A percentile compares a stretch with the other conserved stretches of the same genome.
Conservation (phyloP, 2,888 invertebrate species). For the Tinea trinotella region DNA sequence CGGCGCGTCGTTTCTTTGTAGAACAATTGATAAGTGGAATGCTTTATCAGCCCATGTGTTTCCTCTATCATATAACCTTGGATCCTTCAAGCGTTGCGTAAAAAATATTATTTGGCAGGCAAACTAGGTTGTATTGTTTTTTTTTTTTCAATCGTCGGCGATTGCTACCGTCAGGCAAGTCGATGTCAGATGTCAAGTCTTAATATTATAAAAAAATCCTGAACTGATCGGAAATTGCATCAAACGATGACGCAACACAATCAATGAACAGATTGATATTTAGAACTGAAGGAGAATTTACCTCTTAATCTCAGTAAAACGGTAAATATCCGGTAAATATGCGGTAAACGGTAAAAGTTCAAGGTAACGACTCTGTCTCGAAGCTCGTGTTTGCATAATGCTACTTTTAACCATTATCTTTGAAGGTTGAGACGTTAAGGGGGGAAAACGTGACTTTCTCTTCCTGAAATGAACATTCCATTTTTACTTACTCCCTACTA, state of each 20-base stretch:
- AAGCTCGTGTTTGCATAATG: conserved; percentile 12
- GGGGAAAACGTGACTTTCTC: conserved; percentile 5
- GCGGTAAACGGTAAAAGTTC: conserved; percentile 8
- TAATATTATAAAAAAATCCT: neutral
- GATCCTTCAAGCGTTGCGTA: no score
- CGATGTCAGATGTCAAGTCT: no score
- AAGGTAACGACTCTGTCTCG: conserved; percentile 9
- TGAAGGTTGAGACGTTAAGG: conserved; percentile 8
- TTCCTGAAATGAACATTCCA: neutral
- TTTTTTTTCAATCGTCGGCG: no score
- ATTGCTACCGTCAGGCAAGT: no score
- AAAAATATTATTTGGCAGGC: no score
- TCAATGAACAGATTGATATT: neutral
- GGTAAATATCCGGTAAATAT: conserved; percentile 11
- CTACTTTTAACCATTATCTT: conserved; percentile 6
- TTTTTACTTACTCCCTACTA: neutral
- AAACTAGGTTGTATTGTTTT: no score
- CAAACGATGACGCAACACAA: neutral
- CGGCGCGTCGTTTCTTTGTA: no score
- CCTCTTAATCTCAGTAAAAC: conserved; percentile 4
- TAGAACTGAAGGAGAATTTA: neutral
- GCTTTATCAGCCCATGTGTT: no score
- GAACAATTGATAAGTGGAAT: no score
- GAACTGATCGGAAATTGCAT: no score
- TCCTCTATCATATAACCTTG: no score